phyloP scores from a whole-genome alignment of 2,888 invertebrate genomes.

The Plagodis pulveraria region DNA sequence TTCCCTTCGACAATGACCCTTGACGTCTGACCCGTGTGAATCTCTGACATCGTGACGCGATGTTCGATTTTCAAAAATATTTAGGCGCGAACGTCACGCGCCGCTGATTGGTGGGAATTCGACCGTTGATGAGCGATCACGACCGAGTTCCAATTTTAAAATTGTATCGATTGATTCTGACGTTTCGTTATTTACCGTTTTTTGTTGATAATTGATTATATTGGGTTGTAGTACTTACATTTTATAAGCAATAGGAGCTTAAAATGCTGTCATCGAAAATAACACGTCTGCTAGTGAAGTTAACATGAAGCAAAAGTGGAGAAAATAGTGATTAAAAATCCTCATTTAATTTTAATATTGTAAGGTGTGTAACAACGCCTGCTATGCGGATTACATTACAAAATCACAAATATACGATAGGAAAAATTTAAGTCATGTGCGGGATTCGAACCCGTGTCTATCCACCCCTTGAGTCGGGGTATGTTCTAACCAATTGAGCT shows the following conservation, averaged over 20 bases:
- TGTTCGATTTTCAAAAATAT: conserved; percentile 58
- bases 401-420: too few species aligned
- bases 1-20: conserved; percentile 39
- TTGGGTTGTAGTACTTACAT: too few species aligned
- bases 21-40: conserved; percentile 74
- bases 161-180: conserved; percentile 35
- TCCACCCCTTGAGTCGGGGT: too few species aligned
- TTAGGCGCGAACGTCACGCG: conserved; percentile 57
- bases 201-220: conserved; percentile 8
- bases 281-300: too few species aligned
- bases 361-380: too few species aligned
- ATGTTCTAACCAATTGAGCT: too few species aligned
- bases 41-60: conserved; percentile 71
- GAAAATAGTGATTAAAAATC: too few species aligned
- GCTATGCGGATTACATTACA: too few species aligned
- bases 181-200: conserved; percentile 21
- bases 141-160: conserved; percentile 41
- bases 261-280: neutral
- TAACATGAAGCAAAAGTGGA: neutral
- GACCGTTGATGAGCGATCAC: conserved; percentile 38
- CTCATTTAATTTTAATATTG: too few species aligned
- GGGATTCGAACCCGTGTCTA: too few species aligned
- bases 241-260: too few species aligned
- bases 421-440: too few species aligned
- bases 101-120: conserved; percentile 61